Conservation (phyloP, 64 coral and sea anemone genomes). For the Dendrophyllia cribrosa region DNA sequence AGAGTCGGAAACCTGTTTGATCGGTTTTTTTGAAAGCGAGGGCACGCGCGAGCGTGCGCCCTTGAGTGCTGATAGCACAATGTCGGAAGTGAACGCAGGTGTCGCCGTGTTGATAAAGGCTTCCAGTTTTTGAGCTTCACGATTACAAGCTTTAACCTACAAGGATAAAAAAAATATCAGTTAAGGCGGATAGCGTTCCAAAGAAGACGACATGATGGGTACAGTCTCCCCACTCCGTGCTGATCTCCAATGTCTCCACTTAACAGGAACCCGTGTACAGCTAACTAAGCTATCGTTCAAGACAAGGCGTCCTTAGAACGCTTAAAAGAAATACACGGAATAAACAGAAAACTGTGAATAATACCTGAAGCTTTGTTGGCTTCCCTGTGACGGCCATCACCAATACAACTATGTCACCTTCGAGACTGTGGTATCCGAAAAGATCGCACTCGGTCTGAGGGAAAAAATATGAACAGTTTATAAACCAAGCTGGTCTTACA, state of each 20-base stretch:
- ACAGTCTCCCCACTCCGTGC: too few relatives aligned
- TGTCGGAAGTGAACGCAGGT: conserved; percentile 89
- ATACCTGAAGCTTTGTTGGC: conserved; percentile 91
- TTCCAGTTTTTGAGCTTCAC: conserved; percentile 95
- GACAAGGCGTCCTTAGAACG: too few relatives aligned
- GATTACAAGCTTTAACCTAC: conserved; percentile 91
- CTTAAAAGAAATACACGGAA: too few relatives aligned
- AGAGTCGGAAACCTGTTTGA: neutral
- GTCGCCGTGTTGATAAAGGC: conserved; percentile 91
- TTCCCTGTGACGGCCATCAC: conserved; percentile 82
- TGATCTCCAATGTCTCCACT: too few relatives aligned
- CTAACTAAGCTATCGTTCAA: too few relatives aligned
- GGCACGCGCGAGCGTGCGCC: conserved; percentile 69
- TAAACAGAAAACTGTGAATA: neutral
- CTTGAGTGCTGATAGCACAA: conserved; percentile 83
- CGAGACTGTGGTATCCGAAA: conserved; percentile 91
- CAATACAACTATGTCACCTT: conserved; percentile 84
- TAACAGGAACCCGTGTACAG: too few relatives aligned
- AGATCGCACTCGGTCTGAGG: conserved; percentile 92
- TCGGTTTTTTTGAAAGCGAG: conserved; percentile 24
- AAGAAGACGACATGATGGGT: too few relatives aligned
- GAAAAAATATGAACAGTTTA: neutral
- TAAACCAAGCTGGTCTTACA: neutral
- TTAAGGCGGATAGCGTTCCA: too few relatives aligned
- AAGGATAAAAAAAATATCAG: conserved; percentile 3